These are phyloP conservation scores for Andrena marginata DNA, from an alignment of 2,888 invertebrate genomes.

Conservation along the genomic window DNA sequence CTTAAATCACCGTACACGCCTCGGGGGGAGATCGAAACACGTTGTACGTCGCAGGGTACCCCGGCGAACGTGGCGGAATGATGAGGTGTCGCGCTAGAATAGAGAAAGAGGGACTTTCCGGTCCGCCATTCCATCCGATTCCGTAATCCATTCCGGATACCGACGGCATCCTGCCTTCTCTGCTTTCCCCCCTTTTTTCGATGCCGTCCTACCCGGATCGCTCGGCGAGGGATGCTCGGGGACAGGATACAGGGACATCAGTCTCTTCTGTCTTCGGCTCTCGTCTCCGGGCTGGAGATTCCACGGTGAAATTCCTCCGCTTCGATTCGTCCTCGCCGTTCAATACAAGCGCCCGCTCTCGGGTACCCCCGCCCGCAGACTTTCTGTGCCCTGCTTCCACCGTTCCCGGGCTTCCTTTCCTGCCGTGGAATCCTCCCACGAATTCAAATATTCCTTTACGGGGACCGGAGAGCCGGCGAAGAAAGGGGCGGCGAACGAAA, in stretches of 20 bases:
- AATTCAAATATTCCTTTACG: conserved; percentile 44
- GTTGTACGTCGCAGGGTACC: conserved; percentile 67
- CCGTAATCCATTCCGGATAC: conserved; percentile 80
- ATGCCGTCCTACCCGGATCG: conserved; percentile 23
- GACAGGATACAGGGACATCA: conserved; percentile 70
- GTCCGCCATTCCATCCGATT: conserved; percentile 78
- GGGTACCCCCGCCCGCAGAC: conserved; percentile 49
- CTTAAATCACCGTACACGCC: conserved; percentile 72
- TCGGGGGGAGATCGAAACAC: conserved; percentile 64
- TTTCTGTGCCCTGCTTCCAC: conserved; percentile 28
- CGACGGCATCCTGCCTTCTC: conserved; percentile 55
- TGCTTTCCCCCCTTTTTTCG: conserved; percentile 18
- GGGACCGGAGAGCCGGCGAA: too few relatives aligned
- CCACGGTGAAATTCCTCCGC: conserved; percentile 73
- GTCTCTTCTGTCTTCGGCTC: conserved; percentile 73
- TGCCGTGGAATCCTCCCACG: conserved; percentile 32
- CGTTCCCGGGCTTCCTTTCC: conserved; percentile 15
- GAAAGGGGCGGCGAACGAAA: neutral
- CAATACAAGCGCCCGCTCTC: conserved; percentile 73
- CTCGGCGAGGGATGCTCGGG: conserved; percentile 47
- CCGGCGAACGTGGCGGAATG: conserved; percentile 75
- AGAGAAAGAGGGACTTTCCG: conserved; percentile 69
- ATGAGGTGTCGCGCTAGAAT: conserved; percentile 75
- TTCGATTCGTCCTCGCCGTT: conserved; percentile 70
- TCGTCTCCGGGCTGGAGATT: conserved; percentile 69